Base-by-base conservation (phyloP, 35 echinoderm and acorn worm genomes). In the Lytechinus pictus region DNA sequence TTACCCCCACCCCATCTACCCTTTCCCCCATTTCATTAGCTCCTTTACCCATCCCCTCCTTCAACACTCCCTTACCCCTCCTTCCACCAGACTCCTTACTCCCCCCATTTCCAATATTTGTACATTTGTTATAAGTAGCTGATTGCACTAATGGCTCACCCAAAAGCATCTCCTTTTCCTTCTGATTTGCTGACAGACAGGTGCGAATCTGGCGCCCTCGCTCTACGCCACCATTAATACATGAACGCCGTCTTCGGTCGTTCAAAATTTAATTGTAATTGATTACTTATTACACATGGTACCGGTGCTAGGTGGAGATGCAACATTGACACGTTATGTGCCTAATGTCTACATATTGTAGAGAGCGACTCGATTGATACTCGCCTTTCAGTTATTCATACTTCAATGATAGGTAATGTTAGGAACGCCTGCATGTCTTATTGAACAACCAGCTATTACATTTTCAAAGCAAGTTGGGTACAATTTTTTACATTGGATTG, bases 241-340 rank as follows among this genome's bases (percentile, higher is more conserved):
- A 16, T 24, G 66, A 79, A 79, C 16, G 66, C 66, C n/a, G 66
- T 79, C 66, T 24, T 24, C 66, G n/a, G 66, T 79, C 66, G 66
- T 79, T 79, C 66, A 79, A 79, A 79, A 79, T 79, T 79, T 79
- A 79, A 79, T 79, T 79, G 66, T 79, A 79, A 79, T 79, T 79
- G 66, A 79, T 79, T 79, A 79, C 66, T n/a, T 79, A 79, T 79
- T 79, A 79, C 66, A 79, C 66, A 79, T 79, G 66, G 19, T 79
- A 79, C 19, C 21, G 66, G 19, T 79, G 66, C 66, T 79, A 24
- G 66, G 66, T 24, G 66, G 19, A 79, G 66, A 79, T n/a, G 14
- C 19, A 79, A 4, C 66, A 79, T 79, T 16, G 66, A 24, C 66
- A 79, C 66, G n/a, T 79, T 79, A 79, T 79, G 66, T 79, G 66